Evolutionary conservation across 1,140 invertebrate species (phyloP), one percentile per base, ranked within the genome.

Genomic region (Spodoptera frugiperda): DNA sequence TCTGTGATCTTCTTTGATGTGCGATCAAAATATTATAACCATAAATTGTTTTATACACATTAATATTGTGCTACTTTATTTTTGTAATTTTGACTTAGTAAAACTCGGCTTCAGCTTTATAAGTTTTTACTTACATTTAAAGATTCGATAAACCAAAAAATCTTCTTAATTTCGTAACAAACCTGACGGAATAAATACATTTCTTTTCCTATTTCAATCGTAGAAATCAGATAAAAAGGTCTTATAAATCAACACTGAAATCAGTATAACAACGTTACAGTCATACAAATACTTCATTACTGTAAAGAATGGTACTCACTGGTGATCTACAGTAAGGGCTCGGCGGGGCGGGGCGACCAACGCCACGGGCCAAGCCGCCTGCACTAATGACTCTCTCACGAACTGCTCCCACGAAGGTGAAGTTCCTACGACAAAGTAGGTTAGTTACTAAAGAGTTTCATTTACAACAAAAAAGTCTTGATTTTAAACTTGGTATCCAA

Each of bases 371-470:
- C 92, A 94, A 70, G 92, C 92, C 4, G 92, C 92, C 77, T 94
- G 92, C 53, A 93, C 87, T 63, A 94, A 74, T 53, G 92, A 94
- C 78, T 94, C 92, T 17, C 92, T 84, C 68, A 94, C 92, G 72
- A 94, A 94, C 70, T 94, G 92, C 81, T 94, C 92, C 92, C 92
- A 94, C 79, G 92, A 94, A 33, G 92, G 88, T 14, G 92, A 92
- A 15, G 88, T 86, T 76, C 90, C 91, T 92, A 61, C n/a, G 83
- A 86, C 63, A 78, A 80, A 82, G 21, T 54, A 48, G 39, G n/a
- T 44, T 63, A 11, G 33, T 39, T 63, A 17, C 11, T 19, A 12
- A 44, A 30, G 5, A 44, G 15, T 17, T 54, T 54, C 6, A 57
- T 57, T 57, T 30, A 57, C 19, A 25, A 19, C 15, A 53, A 53